Evolutionary conservation across 1,140 invertebrate species (phyloP).

Genomic region (Cheumatopsyche charites): DNA sequence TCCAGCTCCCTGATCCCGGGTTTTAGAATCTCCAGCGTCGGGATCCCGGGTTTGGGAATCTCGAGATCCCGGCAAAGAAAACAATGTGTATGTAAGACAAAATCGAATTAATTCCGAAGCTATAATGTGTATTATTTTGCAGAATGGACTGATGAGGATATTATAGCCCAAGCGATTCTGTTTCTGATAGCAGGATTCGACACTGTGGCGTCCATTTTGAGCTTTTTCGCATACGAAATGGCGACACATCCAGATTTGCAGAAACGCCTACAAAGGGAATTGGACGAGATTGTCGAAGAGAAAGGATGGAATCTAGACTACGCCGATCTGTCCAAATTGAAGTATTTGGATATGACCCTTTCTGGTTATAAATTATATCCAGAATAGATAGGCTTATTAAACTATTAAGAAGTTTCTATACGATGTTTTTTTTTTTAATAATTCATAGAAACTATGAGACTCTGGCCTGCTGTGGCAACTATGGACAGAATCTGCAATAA

Average conservation of each 20-base stretch:
- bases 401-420: too few species aligned
- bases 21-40: too few species aligned
- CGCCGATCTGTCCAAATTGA: constrained; percentile 55
- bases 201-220: constrained; percentile 52
- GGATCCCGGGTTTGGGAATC: too few species aligned
- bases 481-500: constrained; percentile 59
- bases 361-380: too few species aligned
- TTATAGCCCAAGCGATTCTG: constrained; percentile 57
- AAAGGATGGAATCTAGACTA: constrained; percentile 53
- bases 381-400: too few species aligned
- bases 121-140: constrained; percentile 36
- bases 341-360: constrained; percentile 57
- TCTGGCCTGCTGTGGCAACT: constrained; percentile 63
- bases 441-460: constrained; percentile 60
- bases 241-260: constrained; percentile 64
- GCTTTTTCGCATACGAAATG: constrained; percentile 58
- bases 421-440: too few species aligned
- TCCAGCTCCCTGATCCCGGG: too few species aligned
- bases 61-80: too few species aligned
- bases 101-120: too few species aligned
- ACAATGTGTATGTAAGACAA: too few species aligned
- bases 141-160: constrained; percentile 55
- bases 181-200: constrained; percentile 64
- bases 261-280: constrained; percentile 63
- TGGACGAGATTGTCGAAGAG: constrained; percentile 55